These are phyloP conservation scores for Poeciliopsis turrubarensis DNA, from an alignment of 2,113 vertebrate species.

Conservation along the genomic window DNA sequence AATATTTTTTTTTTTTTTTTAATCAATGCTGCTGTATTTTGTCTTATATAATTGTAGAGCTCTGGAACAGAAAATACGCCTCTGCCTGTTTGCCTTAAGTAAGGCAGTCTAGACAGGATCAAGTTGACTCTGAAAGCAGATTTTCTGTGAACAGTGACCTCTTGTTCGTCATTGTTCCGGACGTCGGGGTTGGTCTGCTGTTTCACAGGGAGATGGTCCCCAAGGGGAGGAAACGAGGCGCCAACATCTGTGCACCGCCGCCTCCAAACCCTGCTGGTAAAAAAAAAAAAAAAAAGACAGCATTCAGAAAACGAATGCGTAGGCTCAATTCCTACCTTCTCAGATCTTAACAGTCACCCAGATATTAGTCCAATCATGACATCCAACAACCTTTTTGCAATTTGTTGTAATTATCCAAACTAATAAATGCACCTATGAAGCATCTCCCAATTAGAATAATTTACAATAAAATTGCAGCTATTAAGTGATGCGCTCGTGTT, in stretches of 20 bases:
- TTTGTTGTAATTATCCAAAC: not conserved
- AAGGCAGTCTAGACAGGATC: conserved; percentile 12
- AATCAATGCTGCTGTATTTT: too few species aligned
- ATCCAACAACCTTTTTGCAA: not conserved
- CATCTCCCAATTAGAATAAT: conserved; percentile 8
- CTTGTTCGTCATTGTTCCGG: conserved; percentile 4
- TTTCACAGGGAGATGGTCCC: conserved; percentile 4
- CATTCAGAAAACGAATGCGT: conserved; percentile 5
- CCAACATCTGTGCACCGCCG: conserved; percentile 14
- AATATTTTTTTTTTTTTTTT: too few species aligned
- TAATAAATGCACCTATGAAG: conserved; percentile 3
- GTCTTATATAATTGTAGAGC: not conserved
- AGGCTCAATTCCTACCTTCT: conserved; percentile 11
- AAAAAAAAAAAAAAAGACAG: not conserved
- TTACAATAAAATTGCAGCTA: not conserved
- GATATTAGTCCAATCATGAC: conserved; percentile 1
- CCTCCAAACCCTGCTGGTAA: conserved; percentile 26
- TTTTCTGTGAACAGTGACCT: conserved; percentile 33
- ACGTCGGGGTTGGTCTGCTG: conserved; percentile 17
- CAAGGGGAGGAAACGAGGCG: conserved; percentile 14
- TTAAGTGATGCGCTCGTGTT: not conserved
- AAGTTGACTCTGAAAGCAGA: conserved; percentile 27
- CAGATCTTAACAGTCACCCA: conserved; percentile 18
- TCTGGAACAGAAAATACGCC: not conserved
- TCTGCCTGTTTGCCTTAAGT: not conserved